These are phyloP conservation scores for Agrilus mali DNA, from an alignment of 2,888 invertebrate species.

Conservation along the genomic window DNA sequence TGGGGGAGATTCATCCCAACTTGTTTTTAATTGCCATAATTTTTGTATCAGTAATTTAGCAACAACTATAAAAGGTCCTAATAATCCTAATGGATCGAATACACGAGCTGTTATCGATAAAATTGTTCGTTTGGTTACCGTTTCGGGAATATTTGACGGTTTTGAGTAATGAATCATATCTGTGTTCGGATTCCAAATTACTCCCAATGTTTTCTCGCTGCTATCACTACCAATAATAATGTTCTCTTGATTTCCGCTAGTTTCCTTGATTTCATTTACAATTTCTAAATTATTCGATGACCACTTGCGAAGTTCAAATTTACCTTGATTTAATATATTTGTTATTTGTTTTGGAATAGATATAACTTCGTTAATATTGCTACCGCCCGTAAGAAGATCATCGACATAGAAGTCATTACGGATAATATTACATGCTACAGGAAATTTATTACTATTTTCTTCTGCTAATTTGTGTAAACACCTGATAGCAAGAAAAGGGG, in stretches of 20 bases:
- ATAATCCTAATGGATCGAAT: conserved; percentile 6
- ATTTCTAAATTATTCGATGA: conserved; percentile 5
- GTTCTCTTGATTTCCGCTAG: conserved; percentile 1
- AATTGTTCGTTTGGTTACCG: neutral
- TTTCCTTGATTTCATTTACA: neutral
- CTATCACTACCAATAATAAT: conserved; percentile 7
- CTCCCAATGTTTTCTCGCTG: conserved; percentile 9
- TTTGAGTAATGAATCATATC: conserved; percentile 2
- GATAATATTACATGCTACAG: neutral
- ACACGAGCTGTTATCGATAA: conserved; percentile 1
- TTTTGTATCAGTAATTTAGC: conserved; percentile 6
- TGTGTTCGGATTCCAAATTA: neutral
- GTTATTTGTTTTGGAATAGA: conserved; percentile 9
- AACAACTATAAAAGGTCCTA: conserved; percentile 1
- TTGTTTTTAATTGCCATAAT: conserved; percentile 4
- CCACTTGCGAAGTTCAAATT: conserved; percentile 13
- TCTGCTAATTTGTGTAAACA: neutral
- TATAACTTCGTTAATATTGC: no score
- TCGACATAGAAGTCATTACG: no score
- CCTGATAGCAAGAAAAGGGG: neutral
- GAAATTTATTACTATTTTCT: neutral
- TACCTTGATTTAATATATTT: conserved; percentile 7
- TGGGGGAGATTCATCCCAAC: conserved; percentile 6
- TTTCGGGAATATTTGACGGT: neutral
- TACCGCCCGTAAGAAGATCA: no score